Evolutionary conservation across 2,797 vertebrate genomes (phyloP).

Genomic region (Mormyrus proboscirostris): DNA sequence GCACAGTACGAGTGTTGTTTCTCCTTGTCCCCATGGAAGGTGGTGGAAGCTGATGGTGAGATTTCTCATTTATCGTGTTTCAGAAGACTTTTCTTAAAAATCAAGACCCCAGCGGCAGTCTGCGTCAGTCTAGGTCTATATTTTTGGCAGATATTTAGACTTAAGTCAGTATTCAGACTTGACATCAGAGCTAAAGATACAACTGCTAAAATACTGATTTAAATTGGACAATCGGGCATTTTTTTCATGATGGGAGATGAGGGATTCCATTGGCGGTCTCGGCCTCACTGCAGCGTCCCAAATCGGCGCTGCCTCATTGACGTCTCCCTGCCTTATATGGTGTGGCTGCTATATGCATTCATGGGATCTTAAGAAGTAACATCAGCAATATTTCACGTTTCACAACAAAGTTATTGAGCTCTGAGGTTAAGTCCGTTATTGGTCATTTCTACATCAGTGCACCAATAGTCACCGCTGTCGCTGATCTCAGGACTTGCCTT

Average conservation of each 20-base stretch:
- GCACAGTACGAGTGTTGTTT: neutral
- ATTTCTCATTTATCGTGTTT: neutral
- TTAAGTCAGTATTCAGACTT: neutral
- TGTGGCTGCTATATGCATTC: neutral
- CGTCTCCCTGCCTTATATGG: neutral
- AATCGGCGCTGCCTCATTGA: neutral
- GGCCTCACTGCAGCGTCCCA: neutral
- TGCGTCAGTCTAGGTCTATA: neutral
- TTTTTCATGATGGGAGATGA: neutral
- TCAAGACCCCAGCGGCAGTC: neutral
- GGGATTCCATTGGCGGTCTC: neutral
- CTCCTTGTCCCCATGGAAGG: neutral
- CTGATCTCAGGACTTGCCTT: neutral
- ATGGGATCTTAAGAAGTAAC: neutral
- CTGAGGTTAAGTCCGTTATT: neutral
- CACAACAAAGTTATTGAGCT: neutral
- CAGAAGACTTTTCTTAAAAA: neutral
- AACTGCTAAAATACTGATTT: neutral
- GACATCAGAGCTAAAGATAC: neutral
- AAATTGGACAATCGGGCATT: neutral
- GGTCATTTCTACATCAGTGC: neutral
- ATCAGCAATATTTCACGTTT: neutral
- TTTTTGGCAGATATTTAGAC: neutral
- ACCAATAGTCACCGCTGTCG: slow-evolving; percentile 27
- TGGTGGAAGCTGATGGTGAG: neutral